Conservation (phyloP, 2,113 vertebrate genomes). For the Grammomys dolichurus region DNA sequence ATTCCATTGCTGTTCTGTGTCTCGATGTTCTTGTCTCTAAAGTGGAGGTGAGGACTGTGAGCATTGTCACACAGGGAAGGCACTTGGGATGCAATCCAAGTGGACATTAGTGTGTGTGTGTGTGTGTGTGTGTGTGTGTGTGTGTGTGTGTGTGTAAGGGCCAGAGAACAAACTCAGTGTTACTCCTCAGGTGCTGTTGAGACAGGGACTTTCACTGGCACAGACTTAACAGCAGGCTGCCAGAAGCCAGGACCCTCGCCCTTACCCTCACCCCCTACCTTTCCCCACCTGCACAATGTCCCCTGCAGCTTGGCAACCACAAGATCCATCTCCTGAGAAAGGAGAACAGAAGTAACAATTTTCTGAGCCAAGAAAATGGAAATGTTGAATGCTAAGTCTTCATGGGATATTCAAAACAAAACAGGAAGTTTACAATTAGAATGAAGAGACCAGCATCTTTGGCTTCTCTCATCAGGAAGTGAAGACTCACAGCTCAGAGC, state of each 20-base stretch:
- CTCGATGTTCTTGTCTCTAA: conserved; percentile 36
- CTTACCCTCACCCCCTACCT: no score
- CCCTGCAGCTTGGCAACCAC: no score
- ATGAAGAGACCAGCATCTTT: conserved; percentile 10
- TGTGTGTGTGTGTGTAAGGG: neutral
- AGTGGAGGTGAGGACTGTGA: neutral
- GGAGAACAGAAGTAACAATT: conserved; percentile 25
- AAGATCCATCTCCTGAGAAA: conserved; percentile 21
- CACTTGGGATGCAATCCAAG: neutral
- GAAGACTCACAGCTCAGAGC: conserved; percentile 3
- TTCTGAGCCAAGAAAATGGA: conserved; percentile 34
- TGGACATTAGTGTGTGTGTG: neutral
- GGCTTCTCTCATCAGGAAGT: conserved; percentile 34
- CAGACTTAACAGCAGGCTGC: no score
- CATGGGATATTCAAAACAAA: conserved; percentile 17
- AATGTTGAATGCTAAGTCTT: conserved; percentile 19
- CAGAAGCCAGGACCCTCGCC: no score
- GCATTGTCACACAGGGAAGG: neutral
- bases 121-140: neutral
- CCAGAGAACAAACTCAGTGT: neutral
- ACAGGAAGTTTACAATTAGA: conserved; percentile 39
- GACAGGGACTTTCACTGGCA: no score
- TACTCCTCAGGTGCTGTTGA: neutral
- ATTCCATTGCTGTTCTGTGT: neutral
- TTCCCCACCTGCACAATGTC: no score